phyloP scores from a whole-genome alignment of 2,113 vertebrate genomes.

The Grammomys dolichurus region DNA sequence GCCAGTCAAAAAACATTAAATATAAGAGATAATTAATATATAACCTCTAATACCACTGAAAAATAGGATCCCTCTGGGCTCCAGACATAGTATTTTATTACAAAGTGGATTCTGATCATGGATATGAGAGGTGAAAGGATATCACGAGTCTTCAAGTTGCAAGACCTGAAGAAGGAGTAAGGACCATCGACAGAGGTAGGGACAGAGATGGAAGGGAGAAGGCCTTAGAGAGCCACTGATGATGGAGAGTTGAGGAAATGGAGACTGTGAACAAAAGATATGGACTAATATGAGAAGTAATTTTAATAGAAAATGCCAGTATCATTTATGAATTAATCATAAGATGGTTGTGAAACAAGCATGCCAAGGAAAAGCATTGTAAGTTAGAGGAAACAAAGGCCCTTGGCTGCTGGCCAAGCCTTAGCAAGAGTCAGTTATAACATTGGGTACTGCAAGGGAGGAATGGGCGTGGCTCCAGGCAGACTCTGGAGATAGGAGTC shows the following conservation, averaged over 20 bases:
- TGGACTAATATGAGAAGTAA: not conserved
- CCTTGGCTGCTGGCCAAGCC: not conserved
- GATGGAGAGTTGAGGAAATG: not conserved
- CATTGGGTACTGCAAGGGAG: not conserved
- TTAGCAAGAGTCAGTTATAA: not conserved
- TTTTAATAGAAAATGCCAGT: not conserved
- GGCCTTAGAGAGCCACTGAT: not conserved
- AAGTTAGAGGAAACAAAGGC: not conserved
- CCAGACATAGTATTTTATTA: not conserved
- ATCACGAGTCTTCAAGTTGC: not conserved
- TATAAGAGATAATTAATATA: not conserved
- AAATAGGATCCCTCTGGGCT: not conserved
- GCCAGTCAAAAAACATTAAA: not conserved
- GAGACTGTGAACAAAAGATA: not conserved
- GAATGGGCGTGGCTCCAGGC: not conserved
- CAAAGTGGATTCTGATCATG: not conserved
- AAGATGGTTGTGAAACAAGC: not conserved
- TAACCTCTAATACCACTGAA: not conserved
- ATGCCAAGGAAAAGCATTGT: not conserved
- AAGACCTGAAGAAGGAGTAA: not conserved
- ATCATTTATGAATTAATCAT: not conserved
- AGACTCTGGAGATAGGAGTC: not conserved
- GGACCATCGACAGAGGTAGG: not conserved
- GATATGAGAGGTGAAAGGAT: not conserved
- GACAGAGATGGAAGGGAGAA: not conserved